Conservation (phyloP, 2,797 vertebrate species). For the Trichosurus vulpecula region DNA sequence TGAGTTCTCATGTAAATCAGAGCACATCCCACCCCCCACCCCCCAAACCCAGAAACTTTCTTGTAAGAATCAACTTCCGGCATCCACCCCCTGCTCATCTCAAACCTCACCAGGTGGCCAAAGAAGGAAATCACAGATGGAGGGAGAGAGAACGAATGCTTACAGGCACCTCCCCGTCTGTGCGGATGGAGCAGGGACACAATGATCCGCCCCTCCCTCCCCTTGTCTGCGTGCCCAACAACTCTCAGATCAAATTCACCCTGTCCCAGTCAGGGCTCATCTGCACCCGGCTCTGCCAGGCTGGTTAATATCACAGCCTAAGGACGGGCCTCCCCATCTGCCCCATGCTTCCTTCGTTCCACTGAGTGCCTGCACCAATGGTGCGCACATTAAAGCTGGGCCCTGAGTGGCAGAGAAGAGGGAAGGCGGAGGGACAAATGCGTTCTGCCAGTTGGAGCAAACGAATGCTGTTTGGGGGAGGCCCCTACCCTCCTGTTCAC, state of each 20-base stretch:
- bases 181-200: rapidly evolving
- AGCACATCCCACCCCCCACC: too few species aligned
- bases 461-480: not conserved
- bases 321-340: not conserved
- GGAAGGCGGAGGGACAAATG: not conserved
- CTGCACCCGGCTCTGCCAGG: not conserved
- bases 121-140: not conserved
- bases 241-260: not conserved
- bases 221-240: not conserved
- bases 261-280: not conserved
- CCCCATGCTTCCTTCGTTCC: not conserved
- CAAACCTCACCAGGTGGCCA: not conserved
- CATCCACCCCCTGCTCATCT: not conserved
- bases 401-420: not conserved
- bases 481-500: not conserved
- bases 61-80: rapidly evolving
- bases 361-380: not conserved
- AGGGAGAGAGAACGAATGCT: not conserved
- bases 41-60: not conserved
- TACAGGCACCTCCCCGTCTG: not conserved
- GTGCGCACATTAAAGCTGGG: not conserved
- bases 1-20: too few species aligned
- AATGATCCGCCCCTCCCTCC: not conserved
- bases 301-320: not conserved
- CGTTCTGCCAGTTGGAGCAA: not conserved